Percentiles rank a stretch among this genome's conserved stretches.
Conservation (phyloP, 2,888 invertebrate genomes). For the Lissocephala sabroskyi region DNA sequence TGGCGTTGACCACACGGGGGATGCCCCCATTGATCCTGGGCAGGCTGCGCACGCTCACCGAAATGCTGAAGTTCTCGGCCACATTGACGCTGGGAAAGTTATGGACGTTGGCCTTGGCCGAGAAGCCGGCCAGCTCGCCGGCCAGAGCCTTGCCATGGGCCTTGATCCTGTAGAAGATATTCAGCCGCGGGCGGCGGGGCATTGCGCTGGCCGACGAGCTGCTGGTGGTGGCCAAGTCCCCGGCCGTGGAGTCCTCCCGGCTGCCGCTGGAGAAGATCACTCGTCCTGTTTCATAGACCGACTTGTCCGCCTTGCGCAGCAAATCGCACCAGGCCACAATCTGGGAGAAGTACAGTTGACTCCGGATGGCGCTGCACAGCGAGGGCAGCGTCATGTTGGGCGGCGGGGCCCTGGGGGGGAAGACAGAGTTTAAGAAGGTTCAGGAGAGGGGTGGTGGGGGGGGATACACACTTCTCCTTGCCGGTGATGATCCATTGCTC, state of each 20-base stretch:
- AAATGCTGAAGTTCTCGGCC: conserved; percentile 68
- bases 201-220: conserved; percentile 17
- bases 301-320: conserved; percentile 69
- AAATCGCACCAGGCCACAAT: conserved; percentile 88
- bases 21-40: conserved; percentile 83
- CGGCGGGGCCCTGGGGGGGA: conserved; percentile 74
- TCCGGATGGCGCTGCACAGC: conserved; percentile 92
- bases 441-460: background rate
- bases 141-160: conserved; percentile 69
- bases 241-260: conserved; percentile 52
- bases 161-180: conserved; percentile 71
- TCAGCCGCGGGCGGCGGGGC: conserved; percentile 65
- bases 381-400: conserved; percentile 80
- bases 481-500: conserved; percentile 72
- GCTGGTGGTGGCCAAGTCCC: conserved; percentile 49
- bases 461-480: conserved; percentile 67
- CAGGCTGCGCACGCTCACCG: conserved; percentile 78
- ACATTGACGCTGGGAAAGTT: conserved; percentile 72
- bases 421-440: background rate
- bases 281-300: conserved; percentile 72
- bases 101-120: conserved; percentile 70
- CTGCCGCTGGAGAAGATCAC: conserved; percentile 56
- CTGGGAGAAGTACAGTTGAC: conserved; percentile 97
- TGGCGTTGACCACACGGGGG: conserved; percentile 74
- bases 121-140: conserved; percentile 62